phyloP scores from a whole-genome alignment of 1,140 invertebrate species.

The Pteromalus puparum region DNA sequence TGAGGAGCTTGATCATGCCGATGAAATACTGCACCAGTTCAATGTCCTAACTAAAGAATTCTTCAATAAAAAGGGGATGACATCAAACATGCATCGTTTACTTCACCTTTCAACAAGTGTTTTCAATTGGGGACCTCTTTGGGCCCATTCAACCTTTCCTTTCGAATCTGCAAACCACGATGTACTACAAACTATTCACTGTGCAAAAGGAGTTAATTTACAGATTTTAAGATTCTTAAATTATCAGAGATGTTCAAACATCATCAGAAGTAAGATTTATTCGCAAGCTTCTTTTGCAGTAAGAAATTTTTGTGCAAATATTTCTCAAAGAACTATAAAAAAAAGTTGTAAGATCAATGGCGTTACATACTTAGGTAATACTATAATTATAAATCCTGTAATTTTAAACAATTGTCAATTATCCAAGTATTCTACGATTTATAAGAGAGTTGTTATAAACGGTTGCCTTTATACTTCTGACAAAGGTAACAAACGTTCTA shows the following conservation, averaged over 20 bases:
- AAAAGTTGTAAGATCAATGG: background rate
- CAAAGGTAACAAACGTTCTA: background rate
- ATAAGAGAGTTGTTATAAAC: background rate
- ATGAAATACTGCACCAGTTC: slow-evolving; percentile 50
- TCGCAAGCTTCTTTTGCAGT: background rate
- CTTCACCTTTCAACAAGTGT: slow-evolving; percentile 43
- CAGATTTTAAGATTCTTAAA: background rate
- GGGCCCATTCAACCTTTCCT: slow-evolving; percentile 47
- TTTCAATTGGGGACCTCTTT: slow-evolving; percentile 52
- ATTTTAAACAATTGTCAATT: background rate
- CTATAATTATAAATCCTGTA: background rate
- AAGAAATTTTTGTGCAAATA: background rate
- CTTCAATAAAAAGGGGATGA: slow-evolving; percentile 48
- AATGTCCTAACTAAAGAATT: slow-evolving; percentile 44
- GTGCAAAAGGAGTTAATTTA: background rate
- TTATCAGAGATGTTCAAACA: background rate
- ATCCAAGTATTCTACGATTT: background rate
- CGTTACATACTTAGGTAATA: background rate
- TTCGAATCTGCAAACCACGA: slow-evolving; percentile 40
- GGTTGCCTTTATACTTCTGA: slow-evolving; percentile 12
- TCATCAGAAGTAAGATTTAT: background rate
- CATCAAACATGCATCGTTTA: slow-evolving; percentile 50
- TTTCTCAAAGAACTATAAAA: background rate
- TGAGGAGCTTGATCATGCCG: slow-evolving; percentile 35
- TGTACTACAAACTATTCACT: background rate